phyloP scores from a whole-genome alignment of 1,140 invertebrate species.

The Triops cancriformis region DNA sequence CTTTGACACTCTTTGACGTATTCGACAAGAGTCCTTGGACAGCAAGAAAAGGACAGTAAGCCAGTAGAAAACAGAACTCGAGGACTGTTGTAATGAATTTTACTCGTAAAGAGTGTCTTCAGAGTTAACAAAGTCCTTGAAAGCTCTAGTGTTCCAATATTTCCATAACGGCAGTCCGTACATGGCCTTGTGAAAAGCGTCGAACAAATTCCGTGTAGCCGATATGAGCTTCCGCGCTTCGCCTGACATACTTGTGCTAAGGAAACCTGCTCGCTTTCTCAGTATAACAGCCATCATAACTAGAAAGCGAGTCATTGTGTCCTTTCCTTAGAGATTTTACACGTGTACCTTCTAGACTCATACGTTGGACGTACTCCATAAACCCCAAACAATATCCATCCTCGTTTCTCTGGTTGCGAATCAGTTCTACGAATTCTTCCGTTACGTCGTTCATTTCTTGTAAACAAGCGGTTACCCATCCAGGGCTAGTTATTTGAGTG shows the following conservation, averaged over 20 bases:
- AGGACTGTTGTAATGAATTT: slow-evolving; percentile 31
- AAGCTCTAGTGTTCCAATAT: slow-evolving; percentile 60
- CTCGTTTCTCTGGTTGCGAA: not conserved
- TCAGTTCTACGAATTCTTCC: not conserved
- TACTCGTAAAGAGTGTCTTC: slow-evolving; percentile 70
- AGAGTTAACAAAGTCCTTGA: slow-evolving; percentile 57
- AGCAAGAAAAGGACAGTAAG: slow-evolving; percentile 32
- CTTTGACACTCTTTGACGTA: slow-evolving; percentile 56
- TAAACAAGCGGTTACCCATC: not conserved
- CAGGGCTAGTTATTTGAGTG: not conserved
- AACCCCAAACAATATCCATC: not conserved
- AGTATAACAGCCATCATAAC: not conserved
- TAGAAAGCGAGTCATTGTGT: not conserved
- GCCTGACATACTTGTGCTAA: not conserved
- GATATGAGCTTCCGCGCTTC: not conserved
- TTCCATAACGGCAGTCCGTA: slow-evolving; percentile 78
- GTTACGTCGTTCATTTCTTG: not conserved
- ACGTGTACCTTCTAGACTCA: not conserved
- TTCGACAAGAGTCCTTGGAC: slow-evolving; percentile 69
- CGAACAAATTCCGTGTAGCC: slow-evolving; percentile 29
- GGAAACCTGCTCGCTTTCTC: not conserved
- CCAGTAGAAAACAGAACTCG: slow-evolving; percentile 15
- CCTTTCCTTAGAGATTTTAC: not conserved
- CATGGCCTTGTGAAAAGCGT: slow-evolving; percentile 40
- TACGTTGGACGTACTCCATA: not conserved